Evolutionary conservation across 30 jellyfish, hydroid and myxozoan species (phyloP), one percentile per base, ranked within the genome.

Genomic region (Aurelia aurita): DNA sequence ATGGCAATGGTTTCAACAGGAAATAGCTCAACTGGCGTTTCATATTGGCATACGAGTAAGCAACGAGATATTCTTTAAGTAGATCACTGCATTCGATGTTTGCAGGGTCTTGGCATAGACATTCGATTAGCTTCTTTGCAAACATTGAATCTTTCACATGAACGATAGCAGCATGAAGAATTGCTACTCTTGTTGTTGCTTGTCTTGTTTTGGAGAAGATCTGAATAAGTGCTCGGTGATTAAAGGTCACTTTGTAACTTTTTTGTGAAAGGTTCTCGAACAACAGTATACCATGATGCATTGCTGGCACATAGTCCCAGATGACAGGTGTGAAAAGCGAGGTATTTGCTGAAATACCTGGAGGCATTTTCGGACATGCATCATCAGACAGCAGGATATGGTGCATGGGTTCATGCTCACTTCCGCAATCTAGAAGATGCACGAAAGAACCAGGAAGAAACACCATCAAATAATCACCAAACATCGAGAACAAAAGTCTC

Each of bases 81-180:
- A 92, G 89, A 4, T 73, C 95, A 32, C 86, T 45, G 62, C 95
- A 82, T 57, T 92, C 98, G 18, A 74, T 58, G 77, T 80, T 92
- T 18, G 98, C 95, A 15, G 98, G 98, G 54, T 92, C 98, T 58
- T 82, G 92, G 84, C 97, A 92, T 14, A 87, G 66, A 39, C 96
- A 74, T 60, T 86, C 98, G 25, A 92, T 67, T 32, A 92, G 45
- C 61, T 77, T 92, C 70, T 77, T 74, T n/a, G 77, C 55, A 39
- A 92, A 74, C 10, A 67, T 19, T 3, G 80, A 31, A n/a, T 86
- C 94, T 86, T 87, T 87, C 25, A 92, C 61, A 54, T 92, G 98
- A n/a, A 81, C 80, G 61, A 92, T 49, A 23, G 96, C 95, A 14
- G 91, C 69, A 67, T 92, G 98, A 15, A 92, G 79, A 9, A 92